phyloP scores from a whole-genome alignment of 2,888 invertebrate genomes.

The Cremastinae sp. region DNA sequence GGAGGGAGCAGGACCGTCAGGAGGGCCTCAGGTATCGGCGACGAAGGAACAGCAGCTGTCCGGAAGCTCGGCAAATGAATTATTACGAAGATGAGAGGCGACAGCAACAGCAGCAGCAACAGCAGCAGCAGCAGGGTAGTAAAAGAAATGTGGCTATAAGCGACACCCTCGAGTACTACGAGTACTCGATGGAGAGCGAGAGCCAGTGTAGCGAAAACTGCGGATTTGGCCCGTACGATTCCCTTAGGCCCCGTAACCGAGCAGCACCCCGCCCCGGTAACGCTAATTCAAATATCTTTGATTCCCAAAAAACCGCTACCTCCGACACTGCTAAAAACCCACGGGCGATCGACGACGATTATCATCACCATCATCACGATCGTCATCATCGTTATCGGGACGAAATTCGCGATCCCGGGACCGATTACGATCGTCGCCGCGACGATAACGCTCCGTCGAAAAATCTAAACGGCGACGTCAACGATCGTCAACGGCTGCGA shows the following conservation, averaged over 20 bases:
- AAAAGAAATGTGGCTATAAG: slow-evolving; percentile 80
- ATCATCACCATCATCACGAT: slow-evolving; percentile 32
- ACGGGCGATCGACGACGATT: slow-evolving; percentile 73
- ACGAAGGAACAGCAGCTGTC: slow-evolving; percentile 73
- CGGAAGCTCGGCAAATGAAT: slow-evolving; percentile 70
- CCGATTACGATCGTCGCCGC: slow-evolving; percentile 53
- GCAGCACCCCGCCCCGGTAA: slow-evolving; percentile 81
- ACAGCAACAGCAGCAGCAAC: slow-evolving; percentile 66
- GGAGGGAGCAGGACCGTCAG: slow-evolving; percentile 65
- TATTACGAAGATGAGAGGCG: slow-evolving; percentile 75
- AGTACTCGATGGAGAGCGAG: slow-evolving; percentile 80
- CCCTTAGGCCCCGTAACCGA: slow-evolving; percentile 80
- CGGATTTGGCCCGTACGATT: slow-evolving; percentile 80
- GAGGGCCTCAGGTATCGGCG: slow-evolving; percentile 66
- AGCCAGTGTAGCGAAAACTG: slow-evolving; percentile 81
- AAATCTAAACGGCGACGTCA: slow-evolving; percentile 3
- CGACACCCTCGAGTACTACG: slow-evolving; percentile 80
- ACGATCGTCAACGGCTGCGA: slow-evolving; percentile 54
- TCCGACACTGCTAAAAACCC: slow-evolving; percentile 80
- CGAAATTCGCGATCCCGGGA: slow-evolving; percentile 62
- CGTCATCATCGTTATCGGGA: slow-evolving; percentile 66
- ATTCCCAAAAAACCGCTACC: slow-evolving; percentile 80
- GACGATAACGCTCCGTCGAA: slow-evolving; percentile 51
- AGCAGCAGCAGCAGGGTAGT: slow-evolving; percentile 73
- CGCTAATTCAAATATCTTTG: slow-evolving; percentile 81